Evolutionary conservation across 2,113 vertebrate genomes (phyloP).

Genomic region (Platichthys stellatus): DNA sequence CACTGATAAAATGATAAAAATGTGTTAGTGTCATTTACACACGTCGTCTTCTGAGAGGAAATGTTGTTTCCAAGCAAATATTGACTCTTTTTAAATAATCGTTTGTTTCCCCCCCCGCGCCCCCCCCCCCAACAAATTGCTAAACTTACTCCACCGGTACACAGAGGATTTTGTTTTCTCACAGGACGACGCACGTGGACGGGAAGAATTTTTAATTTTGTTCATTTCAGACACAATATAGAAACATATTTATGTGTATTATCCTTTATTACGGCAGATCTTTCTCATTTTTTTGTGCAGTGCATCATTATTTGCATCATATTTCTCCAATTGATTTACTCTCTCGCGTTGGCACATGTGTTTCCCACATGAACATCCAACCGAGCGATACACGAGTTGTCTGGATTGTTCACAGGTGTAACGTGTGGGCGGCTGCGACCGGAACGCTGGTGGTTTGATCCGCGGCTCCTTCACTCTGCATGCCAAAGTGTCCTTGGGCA

Average conservation of each 20-base stretch:
- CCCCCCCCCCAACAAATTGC: constrained; percentile 24
- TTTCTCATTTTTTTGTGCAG: constrained; percentile 34
- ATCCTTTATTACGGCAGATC: constrained; percentile 18
- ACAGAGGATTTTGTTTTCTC: constrained; percentile 42
- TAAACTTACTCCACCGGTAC: constrained; percentile 61
- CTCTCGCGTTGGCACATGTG: constrained; percentile 32
- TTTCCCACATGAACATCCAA: constrained; percentile 40
- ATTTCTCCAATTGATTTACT: not conserved
- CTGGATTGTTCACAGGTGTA: too few species aligned
- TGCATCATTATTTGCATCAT: too few species aligned
- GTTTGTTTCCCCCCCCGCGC: constrained; percentile 21
- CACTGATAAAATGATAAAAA: constrained; percentile 68
- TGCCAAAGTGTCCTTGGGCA: not conserved
- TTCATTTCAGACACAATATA: constrained; percentile 39
- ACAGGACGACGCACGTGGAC: not conserved
- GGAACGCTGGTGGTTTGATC: not conserved
- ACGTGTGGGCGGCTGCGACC: too few species aligned
- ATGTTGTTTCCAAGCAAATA: constrained; percentile 70
- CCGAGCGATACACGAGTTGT: not conserved
- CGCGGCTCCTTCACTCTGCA: not conserved
- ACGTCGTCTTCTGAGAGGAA: constrained; percentile 59
- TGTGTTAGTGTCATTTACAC: constrained; percentile 73
- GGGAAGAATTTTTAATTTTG: constrained; percentile 18
- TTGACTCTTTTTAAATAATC: constrained; percentile 70
- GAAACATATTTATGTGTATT: constrained; percentile 24